Percentiles rank a stretch among this genome's conserved stretches.
Conservation (phyloP, 2,888 invertebrate species). For the Stomorhina lunata region DNA sequence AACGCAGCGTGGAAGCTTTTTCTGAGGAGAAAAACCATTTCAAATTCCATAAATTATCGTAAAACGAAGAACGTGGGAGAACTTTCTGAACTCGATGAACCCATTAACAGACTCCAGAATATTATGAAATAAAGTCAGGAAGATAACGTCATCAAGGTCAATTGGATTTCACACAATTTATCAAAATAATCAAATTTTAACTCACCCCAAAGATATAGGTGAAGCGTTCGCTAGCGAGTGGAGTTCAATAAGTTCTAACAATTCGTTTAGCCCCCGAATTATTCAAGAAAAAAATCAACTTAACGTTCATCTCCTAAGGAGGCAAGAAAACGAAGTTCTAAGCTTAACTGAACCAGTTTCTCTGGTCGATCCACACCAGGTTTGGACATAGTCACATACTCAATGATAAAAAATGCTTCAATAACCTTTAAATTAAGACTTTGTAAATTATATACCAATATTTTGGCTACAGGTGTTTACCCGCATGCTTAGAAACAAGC, state of each 20-base stretch:
- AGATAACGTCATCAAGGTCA: not conserved
- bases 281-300: not conserved
- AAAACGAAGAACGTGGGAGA: slow-evolving; percentile 4
- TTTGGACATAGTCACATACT: slow-evolving; percentile 17
- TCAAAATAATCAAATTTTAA: not conserved
- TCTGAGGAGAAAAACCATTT: not conserved
- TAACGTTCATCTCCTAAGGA: not conserved
- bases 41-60: slow-evolving; percentile 1
- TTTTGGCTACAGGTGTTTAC: slow-evolving; percentile 1
- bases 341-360: not conserved
- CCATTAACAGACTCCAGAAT: not conserved
- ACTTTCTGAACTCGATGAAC: slow-evolving; percentile 12
- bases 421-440: not conserved
- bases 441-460: not conserved
- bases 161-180: not conserved
- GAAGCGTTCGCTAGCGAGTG: not conserved
- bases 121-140: slow-evolving; percentile 7
- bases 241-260: slow-evolving; percentile 7
- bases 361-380: not conserved
- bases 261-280: not conserved
- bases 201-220: slow-evolving; percentile 8
- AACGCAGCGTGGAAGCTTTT: not conserved
- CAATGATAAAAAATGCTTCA: slow-evolving; percentile 15
- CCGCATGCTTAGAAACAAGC: slow-evolving; percentile 38
- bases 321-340: not conserved